Conservation (phyloP, 2,888 invertebrate species). For the Coronaproctus castanopsis region DNA sequence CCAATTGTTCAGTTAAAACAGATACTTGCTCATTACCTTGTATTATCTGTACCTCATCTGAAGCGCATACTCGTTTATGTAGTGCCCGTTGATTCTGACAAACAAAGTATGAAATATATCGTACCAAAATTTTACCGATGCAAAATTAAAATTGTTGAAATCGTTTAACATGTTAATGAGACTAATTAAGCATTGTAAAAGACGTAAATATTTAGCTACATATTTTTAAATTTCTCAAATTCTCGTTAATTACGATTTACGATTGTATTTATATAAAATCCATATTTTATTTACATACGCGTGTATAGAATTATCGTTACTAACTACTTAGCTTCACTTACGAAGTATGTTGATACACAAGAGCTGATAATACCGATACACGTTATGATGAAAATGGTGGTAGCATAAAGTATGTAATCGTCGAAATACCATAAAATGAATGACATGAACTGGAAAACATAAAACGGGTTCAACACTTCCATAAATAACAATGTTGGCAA, state of each 20-base stretch:
- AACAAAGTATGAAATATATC: no score
- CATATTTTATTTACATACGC: no score
- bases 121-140: slow-evolving; percentile 9
- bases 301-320: no score
- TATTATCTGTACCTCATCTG: slow-evolving; percentile 48
- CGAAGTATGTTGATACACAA: slow-evolving; percentile 23
- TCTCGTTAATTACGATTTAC: no score
- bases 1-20: slow-evolving; percentile 51
- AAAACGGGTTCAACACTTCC: slow-evolving; percentile 82
- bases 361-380: slow-evolving; percentile 62
- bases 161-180: background rate
- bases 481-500: slow-evolving; percentile 48
- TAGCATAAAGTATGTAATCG: slow-evolving; percentile 73
- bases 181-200: background rate
- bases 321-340: no score
- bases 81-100: slow-evolving; percentile 68
- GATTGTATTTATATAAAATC: no score
- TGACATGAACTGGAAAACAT: slow-evolving; percentile 85
- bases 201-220: no score
- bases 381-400: slow-evolving; percentile 67
- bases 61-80: slow-evolving; percentile 70
- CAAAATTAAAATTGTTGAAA: background rate
- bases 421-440: slow-evolving; percentile 75
- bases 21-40: slow-evolving; percentile 28
- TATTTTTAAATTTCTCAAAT: no score